Conservation (phyloP, 2,113 vertebrate species). For the Pampusana beccarii region DNA sequence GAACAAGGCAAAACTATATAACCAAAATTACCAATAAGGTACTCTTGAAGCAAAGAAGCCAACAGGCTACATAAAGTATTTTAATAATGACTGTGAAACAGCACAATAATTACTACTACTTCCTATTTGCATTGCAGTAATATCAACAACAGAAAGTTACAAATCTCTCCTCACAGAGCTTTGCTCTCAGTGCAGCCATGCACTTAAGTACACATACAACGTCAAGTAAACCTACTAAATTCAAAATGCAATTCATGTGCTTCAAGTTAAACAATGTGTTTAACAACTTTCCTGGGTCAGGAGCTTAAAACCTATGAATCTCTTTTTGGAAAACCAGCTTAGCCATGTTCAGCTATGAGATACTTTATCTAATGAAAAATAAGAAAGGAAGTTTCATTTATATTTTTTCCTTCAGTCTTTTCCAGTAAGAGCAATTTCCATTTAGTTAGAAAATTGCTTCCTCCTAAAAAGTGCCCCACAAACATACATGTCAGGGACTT, state of each 20-base stretch:
- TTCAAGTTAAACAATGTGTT: neutral
- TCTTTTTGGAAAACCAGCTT: neutral
- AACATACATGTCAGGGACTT: conserved; percentile 5
- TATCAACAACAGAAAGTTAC: neutral
- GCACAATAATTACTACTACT: neutral
- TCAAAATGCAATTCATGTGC: neutral
- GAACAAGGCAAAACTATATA: neutral
- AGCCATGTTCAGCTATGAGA: neutral
- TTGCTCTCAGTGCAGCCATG: neutral
- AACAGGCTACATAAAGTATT: neutral
- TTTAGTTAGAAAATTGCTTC: neutral
- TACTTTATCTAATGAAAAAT: neutral
- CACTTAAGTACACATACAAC: neutral
- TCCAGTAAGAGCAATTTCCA: neutral
- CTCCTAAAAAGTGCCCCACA: neutral
- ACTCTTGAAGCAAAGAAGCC: neutral
- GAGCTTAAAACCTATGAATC: neutral
- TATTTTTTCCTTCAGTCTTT: neutral
- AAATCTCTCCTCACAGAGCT: neutral
- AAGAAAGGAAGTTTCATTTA: neutral
- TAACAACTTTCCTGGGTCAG: neutral
- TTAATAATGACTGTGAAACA: neutral
- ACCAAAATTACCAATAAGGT: neutral
- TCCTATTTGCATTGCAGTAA: neutral
- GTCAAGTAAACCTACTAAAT: neutral